phyloP scores from a whole-genome alignment of 2,888 invertebrate species.

The Xanthia icteritia region DNA sequence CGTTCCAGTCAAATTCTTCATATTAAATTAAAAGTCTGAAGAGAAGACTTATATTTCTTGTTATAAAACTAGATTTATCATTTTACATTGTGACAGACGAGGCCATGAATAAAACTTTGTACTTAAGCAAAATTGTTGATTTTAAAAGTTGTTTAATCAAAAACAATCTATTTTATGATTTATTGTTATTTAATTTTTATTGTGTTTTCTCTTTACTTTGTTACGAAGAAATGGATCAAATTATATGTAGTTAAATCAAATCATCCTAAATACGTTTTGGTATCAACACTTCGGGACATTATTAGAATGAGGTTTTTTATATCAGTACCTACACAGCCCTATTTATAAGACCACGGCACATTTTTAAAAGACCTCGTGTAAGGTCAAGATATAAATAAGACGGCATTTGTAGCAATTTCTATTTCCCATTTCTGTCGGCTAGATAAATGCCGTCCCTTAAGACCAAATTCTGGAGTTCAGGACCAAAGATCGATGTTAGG shows the following conservation, averaged over 20 bases:
- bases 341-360: background rate
- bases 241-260: slow-evolving; percentile 19
- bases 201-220: slow-evolving; percentile 12
- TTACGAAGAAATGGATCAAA: slow-evolving; percentile 26
- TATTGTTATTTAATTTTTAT: slow-evolving; percentile 8
- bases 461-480: slow-evolving; percentile 33
- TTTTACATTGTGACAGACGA: slow-evolving; percentile 44
- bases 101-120: slow-evolving; percentile 36
- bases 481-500: slow-evolving; percentile 51
- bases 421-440: slow-evolving; percentile 34
- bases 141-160: slow-evolving; percentile 38
- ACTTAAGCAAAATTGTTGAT: slow-evolving; percentile 34
- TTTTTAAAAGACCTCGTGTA: background rate
- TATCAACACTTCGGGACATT: slow-evolving; percentile 1
- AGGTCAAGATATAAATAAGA: slow-evolving; percentile 48
- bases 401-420: slow-evolving; percentile 54
- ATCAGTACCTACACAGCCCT: background rate
- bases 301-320: slow-evolving; percentile 1
- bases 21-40: slow-evolving; percentile 62
- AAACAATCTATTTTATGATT: slow-evolving; percentile 46
- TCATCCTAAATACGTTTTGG: background rate
- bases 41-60: slow-evolving; percentile 47
- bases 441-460: slow-evolving; percentile 59
- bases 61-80: slow-evolving; percentile 58
- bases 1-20: slow-evolving; percentile 53